Conservation (phyloP, 2,797 vertebrate species). For the Smutsia temminckii region DNA sequence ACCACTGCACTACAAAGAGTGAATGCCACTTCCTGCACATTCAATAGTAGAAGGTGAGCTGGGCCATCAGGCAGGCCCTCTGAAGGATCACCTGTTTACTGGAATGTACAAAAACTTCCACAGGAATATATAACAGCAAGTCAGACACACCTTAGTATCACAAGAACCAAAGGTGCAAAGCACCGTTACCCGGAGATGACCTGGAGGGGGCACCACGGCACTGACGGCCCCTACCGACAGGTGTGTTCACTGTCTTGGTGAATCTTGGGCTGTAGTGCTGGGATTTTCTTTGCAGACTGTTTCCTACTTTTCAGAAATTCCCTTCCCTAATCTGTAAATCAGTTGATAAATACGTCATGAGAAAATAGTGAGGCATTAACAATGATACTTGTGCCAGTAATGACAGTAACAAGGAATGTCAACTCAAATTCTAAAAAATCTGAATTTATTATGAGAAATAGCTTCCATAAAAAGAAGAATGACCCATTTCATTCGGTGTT, state of each 20-base stretch:
- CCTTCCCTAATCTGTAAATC: neutral
- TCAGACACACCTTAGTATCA: neutral
- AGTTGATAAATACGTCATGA: neutral
- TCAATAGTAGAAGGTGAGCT: neutral
- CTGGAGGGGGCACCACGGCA: fast-evolving
- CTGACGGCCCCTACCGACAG: too few relatives aligned
- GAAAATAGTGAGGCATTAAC: neutral
- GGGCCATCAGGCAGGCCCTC: neutral
- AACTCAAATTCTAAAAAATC: neutral
- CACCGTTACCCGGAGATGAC: neutral
- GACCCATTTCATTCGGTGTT: neutral
- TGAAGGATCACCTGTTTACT: neutral
- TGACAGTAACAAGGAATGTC: neutral
- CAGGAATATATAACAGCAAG: neutral
- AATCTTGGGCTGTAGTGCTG: neutral
- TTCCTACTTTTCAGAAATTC: neutral
- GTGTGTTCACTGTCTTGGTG: neutral
- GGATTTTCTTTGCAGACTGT: neutral
- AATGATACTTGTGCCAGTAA: neutral
- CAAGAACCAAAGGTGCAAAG: neutral
- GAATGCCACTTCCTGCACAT: neutral
- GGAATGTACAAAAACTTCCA: neutral
- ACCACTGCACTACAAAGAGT: neutral
- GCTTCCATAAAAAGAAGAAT: neutral
- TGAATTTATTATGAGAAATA: slow-evolving; percentile 12